Percentiles rank a stretch among this genome's conserved stretches.
Evolutionary conservation across 2,113 vertebrate species (phyloP).

Genomic region (Oostethus manadensis): DNA sequence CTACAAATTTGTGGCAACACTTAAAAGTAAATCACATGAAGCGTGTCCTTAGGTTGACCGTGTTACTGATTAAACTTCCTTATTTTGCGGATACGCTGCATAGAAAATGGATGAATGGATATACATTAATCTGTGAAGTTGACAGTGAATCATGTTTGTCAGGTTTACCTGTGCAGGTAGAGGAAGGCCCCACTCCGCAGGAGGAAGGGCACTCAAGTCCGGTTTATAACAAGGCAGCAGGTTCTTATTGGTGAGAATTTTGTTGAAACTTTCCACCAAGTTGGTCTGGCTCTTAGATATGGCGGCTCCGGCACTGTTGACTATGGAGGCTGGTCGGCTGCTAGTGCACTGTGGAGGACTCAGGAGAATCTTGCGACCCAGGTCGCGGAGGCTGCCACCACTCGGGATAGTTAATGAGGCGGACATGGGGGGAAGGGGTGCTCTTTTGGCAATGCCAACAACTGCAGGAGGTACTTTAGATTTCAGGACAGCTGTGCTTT

Average conservation of each 20-base stretch:
- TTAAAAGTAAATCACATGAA: too few species aligned
- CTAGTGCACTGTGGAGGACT: constrained; percentile 57
- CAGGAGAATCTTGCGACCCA: constrained; percentile 74
- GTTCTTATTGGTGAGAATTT: constrained; percentile 95
- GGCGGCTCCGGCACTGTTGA: constrained; percentile 76
- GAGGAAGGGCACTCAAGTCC: constrained; percentile 77
- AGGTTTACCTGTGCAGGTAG: constrained; percentile 69
- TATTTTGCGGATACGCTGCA: too few species aligned
- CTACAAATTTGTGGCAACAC: too few species aligned
- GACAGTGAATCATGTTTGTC: background rate
- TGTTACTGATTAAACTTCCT: too few species aligned
- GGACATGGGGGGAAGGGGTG: constrained; percentile 57
- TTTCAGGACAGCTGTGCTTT: constrained; percentile 56
- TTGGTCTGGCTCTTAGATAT: constrained; percentile 91
- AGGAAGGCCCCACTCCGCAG: constrained; percentile 78
- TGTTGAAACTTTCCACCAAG: constrained; percentile 93
- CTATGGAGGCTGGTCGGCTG: constrained; percentile 66
- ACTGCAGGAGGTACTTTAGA: constrained; percentile 58
- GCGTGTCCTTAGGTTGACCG: too few species aligned
- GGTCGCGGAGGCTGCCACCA: constrained; percentile 35
- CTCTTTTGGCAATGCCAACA: constrained; percentile 53
- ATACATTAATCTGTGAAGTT: too few species aligned
- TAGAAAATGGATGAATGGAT: too few species aligned
- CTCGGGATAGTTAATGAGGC: constrained; percentile 31
- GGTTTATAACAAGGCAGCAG: constrained; percentile 88